Base-by-base conservation (phyloP, 1,140 invertebrate genomes). In the Hirudo medicinalis region DNA sequence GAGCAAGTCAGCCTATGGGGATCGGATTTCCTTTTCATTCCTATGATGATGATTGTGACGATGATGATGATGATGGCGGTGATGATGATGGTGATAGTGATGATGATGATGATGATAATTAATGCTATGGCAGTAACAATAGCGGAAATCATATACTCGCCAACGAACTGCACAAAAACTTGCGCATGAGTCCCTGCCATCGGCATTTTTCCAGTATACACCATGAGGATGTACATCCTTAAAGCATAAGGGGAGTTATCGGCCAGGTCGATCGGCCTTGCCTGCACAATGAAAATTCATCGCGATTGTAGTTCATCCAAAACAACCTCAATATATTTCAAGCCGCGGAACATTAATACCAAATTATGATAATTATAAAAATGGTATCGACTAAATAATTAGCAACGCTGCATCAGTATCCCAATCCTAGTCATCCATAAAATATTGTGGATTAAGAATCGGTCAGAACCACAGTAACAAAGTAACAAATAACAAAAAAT, bases 131-230 rank as follows among this genome's bases (percentile, higher is more conserved):
- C 19, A 22, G 20, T 22, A 25, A 25, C 11, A 20, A 25, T 63
- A 20, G 19, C 29, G 19, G 11, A 11, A 20, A 63, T 49, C 11
- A 17, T 2, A 13, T 49, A 8, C 11, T 63, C 22, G 17, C 57
- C 57, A 13, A 63, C 57, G 8, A 63, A 63, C 57, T 63, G 57
- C 22, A 63, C 57, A 22, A 63, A 63, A 8, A 63, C 57, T 63
- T 63, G 22, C 6, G 57, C 22, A 22, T 63, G 22, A 32, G 29
- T 32, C 20, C 57, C 57, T 6, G 57, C 57, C 57, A 32, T 32
- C 17, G 57, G 57, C 22, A 25, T 22, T 63, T 63, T 63, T n/a
- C 57, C 57, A 25, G 57, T 63, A 15, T 63, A 25, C 8, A 63
- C 57, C 57, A 63, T 32, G 19, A 63, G 22, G 11, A 63, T 25